Evolutionary conservation across 2,113 vertebrate genomes (phyloP), one percentile per base, ranked within the genome.

Genomic region (Serilophus lunatus): DNA sequence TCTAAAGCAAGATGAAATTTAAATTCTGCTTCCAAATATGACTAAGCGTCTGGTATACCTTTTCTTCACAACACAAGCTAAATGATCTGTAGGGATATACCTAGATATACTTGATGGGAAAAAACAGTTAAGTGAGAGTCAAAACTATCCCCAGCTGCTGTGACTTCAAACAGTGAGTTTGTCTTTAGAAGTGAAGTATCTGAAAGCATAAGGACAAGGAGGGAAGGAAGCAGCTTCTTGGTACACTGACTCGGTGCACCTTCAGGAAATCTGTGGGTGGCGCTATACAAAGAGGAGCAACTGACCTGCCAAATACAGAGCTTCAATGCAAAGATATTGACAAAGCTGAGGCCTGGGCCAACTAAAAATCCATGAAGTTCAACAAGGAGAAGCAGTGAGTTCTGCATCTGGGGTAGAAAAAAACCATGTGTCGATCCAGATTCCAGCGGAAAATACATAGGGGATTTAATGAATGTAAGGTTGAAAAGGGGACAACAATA

Each of bases 371-470:
- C 12, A 28, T 9, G 6, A 83, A 56, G 26, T 51, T 77, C 36
- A 59, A 75, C 16, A 79, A 9, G 9, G 22, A 64, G 18, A 78
- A 92, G 13, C 13, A 71, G 11, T 5, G 70, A 22, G 12, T 66
- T 78, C 45, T 75, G 12, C 24, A 71, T 4, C 10, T 18, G 17
- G 29, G 42, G 16, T 25, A 79, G 47, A 66, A 93, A 26, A 3
- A 66, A 1, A 3, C 56, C 3, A 28, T 24, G 3, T n/a, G 7
- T 69, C 45, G 82, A 31, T 59, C 10, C 38, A 82, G 31, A 0
- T 12, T 6, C 33, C 44, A 29, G 7, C 26, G 16, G 31, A 71
- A 92, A 85, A 79, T 18, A 38, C 0, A 0, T 4, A 20, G 4
- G 6, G 5, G 2, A 20, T 84, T 86, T 65, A 70, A 74, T 19